Base-by-base conservation (phyloP, 2,888 invertebrate species). In the Nymphalis polychloros region DNA sequence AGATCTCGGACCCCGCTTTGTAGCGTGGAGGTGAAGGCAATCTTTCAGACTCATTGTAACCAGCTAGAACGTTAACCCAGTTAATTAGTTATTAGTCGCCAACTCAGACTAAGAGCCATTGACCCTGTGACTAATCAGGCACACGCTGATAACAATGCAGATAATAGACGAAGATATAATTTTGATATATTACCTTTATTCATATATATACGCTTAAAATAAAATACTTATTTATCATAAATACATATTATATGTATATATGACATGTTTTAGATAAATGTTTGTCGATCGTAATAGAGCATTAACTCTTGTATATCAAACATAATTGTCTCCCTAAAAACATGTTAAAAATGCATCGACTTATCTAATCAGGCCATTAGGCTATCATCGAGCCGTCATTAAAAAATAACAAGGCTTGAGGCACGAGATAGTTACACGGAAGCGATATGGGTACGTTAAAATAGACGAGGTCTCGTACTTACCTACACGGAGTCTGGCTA, bases 331-430 rank as follows among this genome's bases (percentile, higher is more conserved):
- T 59, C 47, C 47, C 41, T 57, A 61, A 67, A 64, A 61, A 64
- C 59, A 64, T 49, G 67, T 73, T 65, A 69, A 69, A 70, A 72
- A 69, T 72, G 66, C 67, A 64, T 65, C 59, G 17, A 13, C 55
- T 67, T 71, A 72, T 72, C 68, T 69, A 71, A 71, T 57, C 64
- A 49, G 69, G 73, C 62, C 69, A 72, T 72, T 73, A 72, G 70
- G 72, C 72, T 73, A 72, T 73, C 73, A 46, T 20, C 53, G 61
- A 53, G 17, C n/a, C 41, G 59, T 64, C 70, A 59, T 69, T 71
- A 67, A 62, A 53, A 64, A 63, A 64, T 59, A 68, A 50, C 49
- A 49, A 50, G 27, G 49, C 48, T 52, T 35, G 66, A 60, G 47
- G 31, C 46, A 48, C 8, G 48, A 55, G 61, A 67, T 62, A 62